Evolutionary conservation across 1,140 invertebrate species (phyloP).

Genomic region (Lanistes nyassanus): DNA sequence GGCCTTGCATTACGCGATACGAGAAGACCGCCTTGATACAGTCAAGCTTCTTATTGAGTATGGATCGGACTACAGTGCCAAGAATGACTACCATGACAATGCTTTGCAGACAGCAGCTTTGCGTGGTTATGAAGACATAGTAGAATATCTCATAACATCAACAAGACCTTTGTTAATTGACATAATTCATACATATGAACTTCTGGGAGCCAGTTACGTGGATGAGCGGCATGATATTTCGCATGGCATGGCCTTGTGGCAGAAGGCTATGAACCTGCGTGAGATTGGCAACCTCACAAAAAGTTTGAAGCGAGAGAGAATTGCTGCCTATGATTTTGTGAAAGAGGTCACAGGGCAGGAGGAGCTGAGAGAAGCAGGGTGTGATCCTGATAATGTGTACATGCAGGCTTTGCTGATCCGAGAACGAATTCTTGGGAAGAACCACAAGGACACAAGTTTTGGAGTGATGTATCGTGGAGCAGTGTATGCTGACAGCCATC

Average conservation of each 20-base stretch:
- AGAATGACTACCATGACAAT: conserved; percentile 87
- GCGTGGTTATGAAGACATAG: conserved; percentile 85
- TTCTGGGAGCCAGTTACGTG: conserved; percentile 93
- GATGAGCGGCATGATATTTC: conserved; percentile 94
- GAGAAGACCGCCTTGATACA: conserved; percentile 87
- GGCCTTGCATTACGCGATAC: conserved; percentile 92
- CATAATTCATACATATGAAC: conserved; percentile 87
- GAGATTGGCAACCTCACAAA: conserved; percentile 73
- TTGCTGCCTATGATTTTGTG: conserved; percentile 82
- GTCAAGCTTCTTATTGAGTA: conserved; percentile 82
- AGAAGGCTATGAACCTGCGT: conserved; percentile 80
- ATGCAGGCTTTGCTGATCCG: conserved; percentile 94
- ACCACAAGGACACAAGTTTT: conserved; percentile 94
- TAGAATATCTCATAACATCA: conserved; percentile 78
- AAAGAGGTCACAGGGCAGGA: conserved; percentile 81
- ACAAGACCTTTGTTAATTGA: conserved; percentile 78
- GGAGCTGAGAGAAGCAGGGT: conserved; percentile 84
- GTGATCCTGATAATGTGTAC: conserved; percentile 92
- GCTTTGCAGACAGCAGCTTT: conserved; percentile 89
- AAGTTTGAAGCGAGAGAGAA: conserved; percentile 26
- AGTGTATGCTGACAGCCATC: conserved; percentile 89
- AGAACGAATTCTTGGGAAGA: conserved; percentile 91
- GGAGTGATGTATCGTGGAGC: conserved; percentile 93
- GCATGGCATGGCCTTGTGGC: conserved; percentile 88
- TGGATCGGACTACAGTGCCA: conserved; percentile 80